Evolutionary conservation across 2,888 invertebrate species (phyloP).

Genomic region (Archaeoteleia sp.): DNA sequence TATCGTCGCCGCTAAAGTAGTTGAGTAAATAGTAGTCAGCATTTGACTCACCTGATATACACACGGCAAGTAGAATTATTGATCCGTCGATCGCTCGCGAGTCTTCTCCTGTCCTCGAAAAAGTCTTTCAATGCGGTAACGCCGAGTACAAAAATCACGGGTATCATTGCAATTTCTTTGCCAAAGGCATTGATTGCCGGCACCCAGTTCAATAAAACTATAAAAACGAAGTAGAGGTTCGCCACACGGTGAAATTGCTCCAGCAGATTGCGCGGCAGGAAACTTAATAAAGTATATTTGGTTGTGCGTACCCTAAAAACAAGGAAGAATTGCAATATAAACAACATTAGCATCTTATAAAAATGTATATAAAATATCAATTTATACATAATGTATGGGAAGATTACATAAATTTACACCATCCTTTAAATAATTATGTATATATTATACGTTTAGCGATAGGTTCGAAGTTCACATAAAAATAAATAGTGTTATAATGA

Average conservation of each 20-base stretch:
- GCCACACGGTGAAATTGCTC: constrained; percentile 99
- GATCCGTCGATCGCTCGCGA: constrained; percentile 93
- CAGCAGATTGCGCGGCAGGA: constrained; percentile 95
- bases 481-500: too few relatives aligned
- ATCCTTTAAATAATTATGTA: neutral
- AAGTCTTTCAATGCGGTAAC: constrained; percentile 96
- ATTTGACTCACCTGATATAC: constrained; percentile 86
- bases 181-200: constrained; percentile 96
- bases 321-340: constrained; percentile 3
- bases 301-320: constrained; percentile 87
- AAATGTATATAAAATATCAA: neutral
- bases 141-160: constrained; percentile 94
- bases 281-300: constrained; percentile 94
- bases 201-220: constrained; percentile 96
- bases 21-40: constrained; percentile 24
- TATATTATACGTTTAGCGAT: too few relatives aligned
- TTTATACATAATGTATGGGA: neutral
- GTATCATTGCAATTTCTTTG: constrained; percentile 96
- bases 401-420: neutral
- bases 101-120: constrained; percentile 93
- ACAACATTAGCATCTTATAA: neutral
- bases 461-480: too few relatives aligned
- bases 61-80: constrained; percentile 95
- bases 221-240: constrained; percentile 97
- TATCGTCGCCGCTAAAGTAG: constrained; percentile 28